Evolutionary conservation across 1,140 invertebrate genomes (phyloP).

Genomic region (Drosophila pectinifera): DNA sequence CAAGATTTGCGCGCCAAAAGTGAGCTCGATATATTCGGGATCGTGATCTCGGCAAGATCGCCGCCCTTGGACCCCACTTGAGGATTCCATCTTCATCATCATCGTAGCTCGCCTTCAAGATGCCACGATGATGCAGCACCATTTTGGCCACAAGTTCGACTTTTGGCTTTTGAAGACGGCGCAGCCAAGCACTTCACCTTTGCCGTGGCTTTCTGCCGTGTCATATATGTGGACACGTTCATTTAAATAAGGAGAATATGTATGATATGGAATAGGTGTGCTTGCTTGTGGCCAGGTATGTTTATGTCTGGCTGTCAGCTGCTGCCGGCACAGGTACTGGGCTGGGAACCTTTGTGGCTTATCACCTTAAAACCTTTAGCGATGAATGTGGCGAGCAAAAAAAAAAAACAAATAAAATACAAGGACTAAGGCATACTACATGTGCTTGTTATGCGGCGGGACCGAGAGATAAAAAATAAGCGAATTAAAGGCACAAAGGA

Average conservation of each 20-base stretch:
- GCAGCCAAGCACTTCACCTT: slow-evolving; percentile 34
- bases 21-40: slow-evolving; percentile 26
- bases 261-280: slow-evolving; percentile 6
- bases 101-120: slow-evolving; percentile 20
- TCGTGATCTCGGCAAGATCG: slow-evolving; percentile 35
- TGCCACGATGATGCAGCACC: slow-evolving; percentile 45
- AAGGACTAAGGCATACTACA: slow-evolving; percentile 43
- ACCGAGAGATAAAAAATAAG: slow-evolving; percentile 41
- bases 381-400: slow-evolving; percentile 35
- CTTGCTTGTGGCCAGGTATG: slow-evolving; percentile 23
- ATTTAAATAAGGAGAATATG: slow-evolving; percentile 50
- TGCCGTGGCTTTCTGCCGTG: slow-evolving; percentile 35
- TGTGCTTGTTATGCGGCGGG: slow-evolving; percentile 39
- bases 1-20: slow-evolving; percentile 62
- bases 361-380: slow-evolving; percentile 54
- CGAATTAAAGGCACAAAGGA: slow-evolving; percentile 52
- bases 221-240: slow-evolving; percentile 39
- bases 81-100: slow-evolving; percentile 31
- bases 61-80: slow-evolving; percentile 46
- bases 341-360: slow-evolving; percentile 44
- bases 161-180: slow-evolving; percentile 28
- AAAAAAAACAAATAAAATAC: slow-evolving; percentile 17
- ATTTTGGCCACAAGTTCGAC: slow-evolving; percentile 40
- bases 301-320: slow-evolving; percentile 52
- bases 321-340: slow-evolving; percentile 32